Evolutionary conservation across 2,888 invertebrate genomes (phyloP), one percentile per base, ranked within the genome.

Genomic region (Cantharis rufa): DNA sequence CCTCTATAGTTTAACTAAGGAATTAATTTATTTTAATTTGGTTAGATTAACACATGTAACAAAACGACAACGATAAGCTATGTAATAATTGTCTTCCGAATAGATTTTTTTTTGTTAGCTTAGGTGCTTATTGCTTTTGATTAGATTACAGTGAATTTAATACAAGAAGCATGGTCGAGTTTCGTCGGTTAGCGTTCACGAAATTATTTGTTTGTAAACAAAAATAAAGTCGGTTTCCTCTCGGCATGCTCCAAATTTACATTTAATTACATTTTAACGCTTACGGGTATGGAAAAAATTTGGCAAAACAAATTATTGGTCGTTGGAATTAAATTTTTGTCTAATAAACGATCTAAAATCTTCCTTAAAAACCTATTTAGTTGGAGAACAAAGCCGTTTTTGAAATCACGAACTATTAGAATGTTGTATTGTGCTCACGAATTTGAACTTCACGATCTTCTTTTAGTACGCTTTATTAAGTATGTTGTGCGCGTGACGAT

Each of bases 131-230:
- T 74, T 69, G 69, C 72, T 69, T 69, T 76, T 72, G 72, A 76
- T 76, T 76, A 72, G 69, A 76, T 75, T 69, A 76, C 69, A 72
- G 16, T 69, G 15, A 66, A 66, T 66, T 15, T 66, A 66, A 18
- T 21, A 21, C 13, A 18, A 63, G n/a, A n/a, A 18, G 16, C 15
- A 63, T 16, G 16, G 63, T 63, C 16, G 16, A 13, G 15, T 63
- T 63, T 18, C 16, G 13, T 66, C 0, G n/a, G 18, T 66, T 21
- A 18, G 63, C 48, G 48, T n/a, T 48, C 13, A 21, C 5, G 64
- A 66, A 66, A 21, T 66, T 66, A 24, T n/a, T 24, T 24, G 24
- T 66, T 66, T 66, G 24, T 66, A 66, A 66, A 66, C 21, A 66
- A 16, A 24, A 66, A 66, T n/a, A 21, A 11, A 24, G 18, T 66